phyloP scores from a whole-genome alignment of 2,888 invertebrate genomes.

The Caenorhabditis becei region DNA sequence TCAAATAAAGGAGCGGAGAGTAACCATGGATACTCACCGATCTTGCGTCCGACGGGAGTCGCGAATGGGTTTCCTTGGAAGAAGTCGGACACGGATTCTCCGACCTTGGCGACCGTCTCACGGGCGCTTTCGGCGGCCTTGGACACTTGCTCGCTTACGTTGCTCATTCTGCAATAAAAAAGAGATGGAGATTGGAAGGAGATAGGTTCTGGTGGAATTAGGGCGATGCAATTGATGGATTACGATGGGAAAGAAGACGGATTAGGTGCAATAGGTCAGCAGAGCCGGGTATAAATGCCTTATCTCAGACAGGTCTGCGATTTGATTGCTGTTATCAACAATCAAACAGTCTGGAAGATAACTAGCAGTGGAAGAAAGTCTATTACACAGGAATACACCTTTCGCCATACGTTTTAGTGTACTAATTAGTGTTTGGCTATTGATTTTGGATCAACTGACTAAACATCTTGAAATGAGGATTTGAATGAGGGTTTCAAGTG shows the following conservation, averaged over 20 bases:
- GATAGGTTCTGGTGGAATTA: background rate
- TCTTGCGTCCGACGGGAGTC: constrained; percentile 78
- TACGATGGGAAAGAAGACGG: constrained; percentile 10
- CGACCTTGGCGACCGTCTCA: constrained; percentile 78
- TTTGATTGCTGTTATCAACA: background rate
- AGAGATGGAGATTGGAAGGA: background rate
- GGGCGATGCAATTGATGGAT: background rate
- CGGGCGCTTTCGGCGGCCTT: constrained; percentile 78
- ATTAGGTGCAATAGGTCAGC: constrained; percentile 29
- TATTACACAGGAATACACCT: background rate
- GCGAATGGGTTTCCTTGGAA: constrained; percentile 81
- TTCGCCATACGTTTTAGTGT: background rate
- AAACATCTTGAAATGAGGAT: background rate
- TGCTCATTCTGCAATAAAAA: constrained; percentile 68
- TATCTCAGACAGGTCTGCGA: background rate
- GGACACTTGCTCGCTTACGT: constrained; percentile 76
- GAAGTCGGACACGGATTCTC: constrained; percentile 79
- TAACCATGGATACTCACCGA: constrained; percentile 67
- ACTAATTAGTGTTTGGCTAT: background rate
- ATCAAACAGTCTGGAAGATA: background rate
- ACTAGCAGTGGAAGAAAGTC: background rate
- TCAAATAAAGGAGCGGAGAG: background rate
- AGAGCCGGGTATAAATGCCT: background rate
- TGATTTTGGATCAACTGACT: background rate
- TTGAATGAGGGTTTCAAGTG: background rate